These are phyloP conservation scores for Torymus tubicola DNA, from an alignment of 2,888 invertebrate genomes.

Conservation along the genomic window DNA sequence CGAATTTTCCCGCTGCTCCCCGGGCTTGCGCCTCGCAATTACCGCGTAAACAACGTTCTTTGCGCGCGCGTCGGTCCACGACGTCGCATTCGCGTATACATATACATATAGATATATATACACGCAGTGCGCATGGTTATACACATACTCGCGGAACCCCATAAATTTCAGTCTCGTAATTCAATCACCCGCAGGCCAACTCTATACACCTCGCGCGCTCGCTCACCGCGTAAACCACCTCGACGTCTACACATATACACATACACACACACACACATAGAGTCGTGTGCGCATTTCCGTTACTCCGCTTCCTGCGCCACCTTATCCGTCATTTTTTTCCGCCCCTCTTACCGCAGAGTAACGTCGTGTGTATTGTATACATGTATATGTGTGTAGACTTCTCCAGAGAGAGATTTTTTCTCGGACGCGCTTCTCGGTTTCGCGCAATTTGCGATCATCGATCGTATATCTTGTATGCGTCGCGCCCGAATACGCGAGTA, in stretches of 20 bases:
- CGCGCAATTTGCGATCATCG: conserved; percentile 48
- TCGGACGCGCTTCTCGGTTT: conserved; percentile 21
- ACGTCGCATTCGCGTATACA: background rate
- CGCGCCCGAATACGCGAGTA: conserved; percentile 44
- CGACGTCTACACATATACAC: background rate
- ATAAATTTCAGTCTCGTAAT: conserved; percentile 59
- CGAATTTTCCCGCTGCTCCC: conserved; percentile 35
- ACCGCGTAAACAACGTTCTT: conserved; percentile 53
- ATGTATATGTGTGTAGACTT: too few species aligned
- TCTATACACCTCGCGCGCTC: conserved; percentile 9
- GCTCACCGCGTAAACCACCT: conserved; percentile 29
- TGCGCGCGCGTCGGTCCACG: conserved; percentile 19
- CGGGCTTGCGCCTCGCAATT: conserved; percentile 23
- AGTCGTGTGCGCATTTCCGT: conserved; percentile 53
- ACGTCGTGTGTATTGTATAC: too few species aligned
- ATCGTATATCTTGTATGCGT: conserved; percentile 40
- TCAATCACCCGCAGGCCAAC: conserved; percentile 55
- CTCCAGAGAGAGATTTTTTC: background rate
- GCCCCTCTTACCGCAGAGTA: background rate
- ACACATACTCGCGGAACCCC: conserved; percentile 33
- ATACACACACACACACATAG: background rate
- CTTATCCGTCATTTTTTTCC: background rate
- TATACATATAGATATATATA: background rate
- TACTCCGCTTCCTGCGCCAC: conserved; percentile 48
- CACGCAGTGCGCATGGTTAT: background rate